Evolutionary conservation across 92 coral and sea anemone genomes (phyloP).

Genomic region (Epizoanthus rinbou): DNA sequence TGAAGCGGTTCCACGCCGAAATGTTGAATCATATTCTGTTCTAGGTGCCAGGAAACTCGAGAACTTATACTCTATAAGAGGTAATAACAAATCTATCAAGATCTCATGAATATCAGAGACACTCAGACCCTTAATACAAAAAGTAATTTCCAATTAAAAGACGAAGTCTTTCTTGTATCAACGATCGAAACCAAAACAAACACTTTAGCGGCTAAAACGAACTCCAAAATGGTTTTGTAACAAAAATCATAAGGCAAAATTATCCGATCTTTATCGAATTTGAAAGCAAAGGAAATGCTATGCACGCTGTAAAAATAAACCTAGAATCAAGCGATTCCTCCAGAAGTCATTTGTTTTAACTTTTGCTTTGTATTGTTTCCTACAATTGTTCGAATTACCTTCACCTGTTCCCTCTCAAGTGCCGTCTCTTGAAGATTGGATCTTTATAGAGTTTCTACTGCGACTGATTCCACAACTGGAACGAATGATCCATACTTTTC

Average conservation of each 20-base stretch:
- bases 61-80: too few species aligned
- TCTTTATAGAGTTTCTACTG: neutral
- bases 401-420: neutral
- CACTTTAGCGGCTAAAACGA: too few species aligned
- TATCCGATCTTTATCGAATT: neutral
- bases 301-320: neutral
- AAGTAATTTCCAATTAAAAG: neutral
- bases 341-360: neutral
- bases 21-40: neutral
- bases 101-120: neutral
- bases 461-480: too few species aligned
- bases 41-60: neutral
- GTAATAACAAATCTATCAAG: neutral
- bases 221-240: too few species aligned
- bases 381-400: neutral
- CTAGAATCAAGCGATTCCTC: neutral
- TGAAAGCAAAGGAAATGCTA: neutral
- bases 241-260: too few species aligned
- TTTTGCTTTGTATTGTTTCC: too few species aligned
- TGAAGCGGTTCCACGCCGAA: neutral
- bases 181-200: neutral
- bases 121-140: neutral
- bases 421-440: neutral
- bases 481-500: neutral
- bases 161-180: slow-evolving; percentile 2